Evolutionary conservation across 2,888 invertebrate species (phyloP).

Genomic region (Rhamnusium bicolor): DNA sequence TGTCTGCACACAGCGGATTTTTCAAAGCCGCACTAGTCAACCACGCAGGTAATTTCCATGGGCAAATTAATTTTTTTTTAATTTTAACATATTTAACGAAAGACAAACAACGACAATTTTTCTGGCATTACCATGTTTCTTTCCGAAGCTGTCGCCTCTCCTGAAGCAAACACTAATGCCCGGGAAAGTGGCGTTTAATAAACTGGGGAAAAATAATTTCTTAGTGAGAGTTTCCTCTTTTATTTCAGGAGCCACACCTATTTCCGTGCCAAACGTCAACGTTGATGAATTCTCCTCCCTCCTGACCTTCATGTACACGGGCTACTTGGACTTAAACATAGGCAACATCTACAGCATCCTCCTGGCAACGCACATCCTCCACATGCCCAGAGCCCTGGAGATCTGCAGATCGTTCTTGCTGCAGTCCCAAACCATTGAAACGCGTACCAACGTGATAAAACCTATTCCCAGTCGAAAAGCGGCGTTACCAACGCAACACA

Average conservation of each 20-base stretch:
- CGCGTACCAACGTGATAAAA: constrained; percentile 46
- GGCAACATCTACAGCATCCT: constrained; percentile 82
- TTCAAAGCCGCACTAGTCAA: constrained; percentile 77
- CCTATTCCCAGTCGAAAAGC: constrained; percentile 57
- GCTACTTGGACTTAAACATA: constrained; percentile 79
- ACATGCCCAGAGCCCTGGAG: constrained; percentile 82
- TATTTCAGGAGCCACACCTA: constrained; percentile 64
- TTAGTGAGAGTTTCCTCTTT: too few species aligned
- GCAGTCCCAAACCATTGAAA: constrained; percentile 69
- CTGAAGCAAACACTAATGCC: not conserved
- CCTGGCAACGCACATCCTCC: constrained; percentile 81
- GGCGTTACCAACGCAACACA: constrained; percentile 48
- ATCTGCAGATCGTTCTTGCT: constrained; percentile 79
- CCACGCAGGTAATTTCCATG: constrained; percentile 61
- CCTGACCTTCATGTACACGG: constrained; percentile 84
- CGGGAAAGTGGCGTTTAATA: too few species aligned
- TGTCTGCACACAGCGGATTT: constrained; percentile 82
- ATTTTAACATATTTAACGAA: too few species aligned
- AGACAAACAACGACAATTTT: too few species aligned
- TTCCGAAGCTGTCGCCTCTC: not conserved
- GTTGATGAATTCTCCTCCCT: constrained; percentile 79
- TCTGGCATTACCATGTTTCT: too few species aligned
- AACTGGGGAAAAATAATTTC: too few species aligned
- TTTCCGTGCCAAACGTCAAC: constrained; percentile 74
- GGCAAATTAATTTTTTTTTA: too few species aligned